Conservation (phyloP, 2,797 vertebrate genomes). For the Mormyrus proboscirostris region DNA sequence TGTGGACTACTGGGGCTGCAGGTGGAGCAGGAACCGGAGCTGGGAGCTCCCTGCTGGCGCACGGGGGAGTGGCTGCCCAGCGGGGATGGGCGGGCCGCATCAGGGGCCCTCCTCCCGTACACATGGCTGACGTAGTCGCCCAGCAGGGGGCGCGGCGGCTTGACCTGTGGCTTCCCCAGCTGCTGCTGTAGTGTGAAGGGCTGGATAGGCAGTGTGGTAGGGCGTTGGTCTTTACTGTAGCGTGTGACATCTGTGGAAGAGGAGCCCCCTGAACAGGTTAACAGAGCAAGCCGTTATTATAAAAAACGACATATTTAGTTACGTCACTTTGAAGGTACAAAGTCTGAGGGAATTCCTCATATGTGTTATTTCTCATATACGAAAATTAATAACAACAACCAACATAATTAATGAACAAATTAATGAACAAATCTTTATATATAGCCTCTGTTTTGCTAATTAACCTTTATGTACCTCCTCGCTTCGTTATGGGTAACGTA, state of each 20-base stretch:
- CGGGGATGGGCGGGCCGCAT: constrained; percentile 66
- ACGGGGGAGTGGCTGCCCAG: constrained; percentile 69
- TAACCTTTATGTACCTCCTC: not conserved
- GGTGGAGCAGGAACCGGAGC: constrained; percentile 75
- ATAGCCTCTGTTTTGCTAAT: not conserved
- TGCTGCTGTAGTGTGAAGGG: constrained; percentile 83
- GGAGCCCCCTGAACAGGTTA: constrained; percentile 48
- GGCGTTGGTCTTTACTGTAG: constrained; percentile 87
- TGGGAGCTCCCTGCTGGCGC: constrained; percentile 66
- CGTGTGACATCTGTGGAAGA: constrained; percentile 60
- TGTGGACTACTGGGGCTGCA: constrained; percentile 65
- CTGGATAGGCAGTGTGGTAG: constrained; percentile 89
- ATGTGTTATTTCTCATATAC: not conserved
- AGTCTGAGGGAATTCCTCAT: not conserved
- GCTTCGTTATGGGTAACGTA: not conserved
- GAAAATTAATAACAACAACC: not conserved
- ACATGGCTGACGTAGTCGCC: constrained; percentile 76
- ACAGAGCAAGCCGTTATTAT: not conserved
- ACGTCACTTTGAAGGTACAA: not conserved
- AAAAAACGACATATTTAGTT: not conserved
- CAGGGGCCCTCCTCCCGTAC: constrained; percentile 52
- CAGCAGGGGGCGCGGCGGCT: constrained; percentile 71
- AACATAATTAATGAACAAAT: not conserved
- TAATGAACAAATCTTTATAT: not conserved
- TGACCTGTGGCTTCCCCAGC: constrained; percentile 54